Base-by-base conservation (phyloP, 2,888 invertebrate species). In the Heliconius sara region DNA sequence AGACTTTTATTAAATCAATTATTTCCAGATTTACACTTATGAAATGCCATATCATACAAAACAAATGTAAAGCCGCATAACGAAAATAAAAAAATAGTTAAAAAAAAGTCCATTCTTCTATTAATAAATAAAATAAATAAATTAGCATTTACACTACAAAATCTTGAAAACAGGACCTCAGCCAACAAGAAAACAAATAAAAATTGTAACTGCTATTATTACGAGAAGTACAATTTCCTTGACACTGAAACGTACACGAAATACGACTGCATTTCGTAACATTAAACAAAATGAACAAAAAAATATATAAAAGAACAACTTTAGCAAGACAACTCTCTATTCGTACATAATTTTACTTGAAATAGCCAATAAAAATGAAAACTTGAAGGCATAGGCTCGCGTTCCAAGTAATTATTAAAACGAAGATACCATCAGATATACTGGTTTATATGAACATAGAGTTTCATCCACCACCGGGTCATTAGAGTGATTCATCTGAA, bases 401-500 rank as follows among this genome's bases (percentile, higher is more conserved):
- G 83, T 83, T 83, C 83, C 83, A 83, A 83, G 83, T 83, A 83
- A 83, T 83, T 83, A 83, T 83, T 83, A 83, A 83, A 83, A 83
- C 81, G 79, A 81, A 83, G 83, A 83, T 83, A 83, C 57, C 78
- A 82, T 83, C 83, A 82, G 79, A 82, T 83, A 80, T 83, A 60
- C 60, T 60, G n/a, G n/a, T n/a, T 60, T 60, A n/a, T 60, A 60
- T 60, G 60, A n/a, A 3, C 57, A 83, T 78, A 77, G 79, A 73
- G 73, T 16, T 73, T 60, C 80, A 83, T 80, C 83, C 83, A 80
- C 78, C 83, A 83, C 83, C 83, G 83, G 83, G 83, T 83, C 83
- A 79, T 83, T 83, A 81, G 79, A 83, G 88, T 89, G 87, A 88
- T 87, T 89, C 89, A 89, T 86, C 85, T 83, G 82, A 86, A 67